These are phyloP conservation scores for Climacteris rufus DNA, from an alignment of 2,113 vertebrate species.

Conservation along the genomic window DNA sequence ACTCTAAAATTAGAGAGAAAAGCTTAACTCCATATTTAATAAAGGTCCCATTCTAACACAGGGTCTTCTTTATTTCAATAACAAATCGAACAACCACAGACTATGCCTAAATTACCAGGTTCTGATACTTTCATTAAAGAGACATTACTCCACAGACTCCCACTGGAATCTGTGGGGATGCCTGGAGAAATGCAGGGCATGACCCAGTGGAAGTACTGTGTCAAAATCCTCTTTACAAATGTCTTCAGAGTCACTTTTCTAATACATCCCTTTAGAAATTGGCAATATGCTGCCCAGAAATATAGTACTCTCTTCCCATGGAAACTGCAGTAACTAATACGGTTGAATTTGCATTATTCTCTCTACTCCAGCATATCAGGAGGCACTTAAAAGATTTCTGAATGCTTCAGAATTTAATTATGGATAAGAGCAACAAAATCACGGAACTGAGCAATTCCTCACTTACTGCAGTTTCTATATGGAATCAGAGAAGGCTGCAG, in stretches of 20 bases:
- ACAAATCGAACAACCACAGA: not conserved
- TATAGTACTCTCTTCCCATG: not conserved
- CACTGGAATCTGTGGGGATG: not conserved
- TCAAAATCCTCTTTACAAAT: not conserved
- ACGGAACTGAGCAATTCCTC: not conserved
- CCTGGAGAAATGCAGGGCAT: not conserved
- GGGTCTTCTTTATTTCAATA: not conserved
- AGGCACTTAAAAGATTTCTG: not conserved
- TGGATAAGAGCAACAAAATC: not conserved
- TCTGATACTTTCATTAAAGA: not conserved
- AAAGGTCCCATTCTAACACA: not conserved
- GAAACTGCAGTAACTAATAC: not conserved
- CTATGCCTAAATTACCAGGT: not conserved
- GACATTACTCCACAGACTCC: not conserved
- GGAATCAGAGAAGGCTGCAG: not conserved
- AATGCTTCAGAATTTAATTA: not conserved
- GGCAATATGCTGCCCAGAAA: not conserved
- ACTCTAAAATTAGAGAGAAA: not conserved
- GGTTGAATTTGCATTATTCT: not conserved
- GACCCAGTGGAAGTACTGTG: not conserved
- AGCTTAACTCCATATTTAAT: not conserved
- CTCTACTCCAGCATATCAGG: not conserved
- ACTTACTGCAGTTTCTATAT: not conserved
- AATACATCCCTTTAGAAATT: not conserved
- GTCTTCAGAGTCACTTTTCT: not conserved